Conservation (phyloP, 2,113 vertebrate genomes). For the Corynorhinus townsendii region DNA sequence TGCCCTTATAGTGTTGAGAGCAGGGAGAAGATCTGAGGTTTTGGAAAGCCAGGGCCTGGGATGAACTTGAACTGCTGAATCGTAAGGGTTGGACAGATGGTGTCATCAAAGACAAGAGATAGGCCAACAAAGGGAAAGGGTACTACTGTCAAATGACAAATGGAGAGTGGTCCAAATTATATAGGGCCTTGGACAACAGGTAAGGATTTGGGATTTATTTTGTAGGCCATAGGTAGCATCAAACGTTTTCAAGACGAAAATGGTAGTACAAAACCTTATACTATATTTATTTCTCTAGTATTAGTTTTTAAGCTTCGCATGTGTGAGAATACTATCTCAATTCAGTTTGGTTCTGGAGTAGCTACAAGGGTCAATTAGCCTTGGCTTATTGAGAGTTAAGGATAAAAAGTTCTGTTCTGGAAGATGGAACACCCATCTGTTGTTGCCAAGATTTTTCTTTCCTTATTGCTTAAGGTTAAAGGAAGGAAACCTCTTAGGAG, state of each 20-base stretch:
- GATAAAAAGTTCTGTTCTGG: constrained; percentile 43
- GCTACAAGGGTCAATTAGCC: neutral
- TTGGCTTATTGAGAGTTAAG: constrained; percentile 26
- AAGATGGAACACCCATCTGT: constrained; percentile 41
- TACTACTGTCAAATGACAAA: neutral
- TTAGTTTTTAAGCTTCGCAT: neutral
- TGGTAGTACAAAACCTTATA: neutral
- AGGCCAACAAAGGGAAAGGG: neutral
- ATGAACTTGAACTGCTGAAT: neutral
- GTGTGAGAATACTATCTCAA: neutral
- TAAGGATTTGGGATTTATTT: neutral
- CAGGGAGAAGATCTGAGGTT: too few species aligned
- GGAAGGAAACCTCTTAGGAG: constrained; percentile 31
- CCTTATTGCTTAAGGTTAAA: constrained; percentile 41
- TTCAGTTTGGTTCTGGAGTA: neutral
- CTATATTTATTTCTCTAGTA: neutral
- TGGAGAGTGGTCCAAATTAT: neutral
- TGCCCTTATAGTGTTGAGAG: neutral
- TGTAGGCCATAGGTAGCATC: neutral
- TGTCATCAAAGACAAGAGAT: neutral
- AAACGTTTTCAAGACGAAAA: neutral
- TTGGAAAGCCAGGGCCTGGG: too few species aligned
- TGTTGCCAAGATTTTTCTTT: constrained; percentile 26
- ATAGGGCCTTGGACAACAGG: neutral
- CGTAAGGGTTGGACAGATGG: neutral